phyloP scores from a whole-genome alignment of 2,888 invertebrate species.

The Orthonychiurus folsomi region DNA sequence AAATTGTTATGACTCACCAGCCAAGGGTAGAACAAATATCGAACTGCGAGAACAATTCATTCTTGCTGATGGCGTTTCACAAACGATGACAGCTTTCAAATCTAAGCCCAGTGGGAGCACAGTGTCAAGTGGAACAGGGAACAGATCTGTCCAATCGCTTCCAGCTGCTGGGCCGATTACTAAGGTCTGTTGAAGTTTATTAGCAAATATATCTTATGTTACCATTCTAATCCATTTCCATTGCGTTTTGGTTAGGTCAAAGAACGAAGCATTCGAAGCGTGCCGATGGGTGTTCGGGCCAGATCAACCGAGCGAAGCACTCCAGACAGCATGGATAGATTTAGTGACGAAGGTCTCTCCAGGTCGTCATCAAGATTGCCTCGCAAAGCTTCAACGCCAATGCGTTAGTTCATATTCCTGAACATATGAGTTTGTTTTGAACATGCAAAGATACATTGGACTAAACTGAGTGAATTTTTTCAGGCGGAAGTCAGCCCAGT shows the following conservation, averaged over 20 bases:
- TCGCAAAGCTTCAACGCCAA: slow-evolving; percentile 33
- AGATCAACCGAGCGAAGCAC: slow-evolving; percentile 61
- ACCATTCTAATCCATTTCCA: too few relatives aligned
- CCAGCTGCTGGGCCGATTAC: slow-evolving; percentile 78
- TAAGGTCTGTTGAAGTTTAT: too few relatives aligned
- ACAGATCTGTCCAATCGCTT: slow-evolving; percentile 42
- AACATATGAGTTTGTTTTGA: too few relatives aligned
- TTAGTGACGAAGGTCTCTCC: too few relatives aligned
- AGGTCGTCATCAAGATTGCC: slow-evolving; percentile 55
- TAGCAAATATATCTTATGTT: too few relatives aligned
- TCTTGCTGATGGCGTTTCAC: slow-evolving; percentile 94
- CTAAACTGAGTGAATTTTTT: slow-evolving; percentile 19
- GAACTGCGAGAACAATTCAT: slow-evolving; percentile 99
- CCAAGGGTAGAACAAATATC: slow-evolving; percentile 99
- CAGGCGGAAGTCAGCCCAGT: slow-evolving; percentile 64
- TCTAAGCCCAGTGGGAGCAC: slow-evolving; percentile 77
- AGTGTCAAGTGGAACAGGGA: slow-evolving; percentile 44
- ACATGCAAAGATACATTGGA: too few relatives aligned
- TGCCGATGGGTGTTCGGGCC: slow-evolving; percentile 65
- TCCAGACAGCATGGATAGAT: slow-evolving; percentile 80
- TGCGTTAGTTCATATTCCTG: too few relatives aligned
- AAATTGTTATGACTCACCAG: too few relatives aligned
- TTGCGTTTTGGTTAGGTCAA: slow-evolving; percentile 67
- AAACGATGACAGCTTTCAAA: slow-evolving; percentile 97
- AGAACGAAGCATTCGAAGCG: slow-evolving; percentile 81